Base-by-base conservation (phyloP, 2,113 vertebrate species). In the Arothron firmamentum region DNA sequence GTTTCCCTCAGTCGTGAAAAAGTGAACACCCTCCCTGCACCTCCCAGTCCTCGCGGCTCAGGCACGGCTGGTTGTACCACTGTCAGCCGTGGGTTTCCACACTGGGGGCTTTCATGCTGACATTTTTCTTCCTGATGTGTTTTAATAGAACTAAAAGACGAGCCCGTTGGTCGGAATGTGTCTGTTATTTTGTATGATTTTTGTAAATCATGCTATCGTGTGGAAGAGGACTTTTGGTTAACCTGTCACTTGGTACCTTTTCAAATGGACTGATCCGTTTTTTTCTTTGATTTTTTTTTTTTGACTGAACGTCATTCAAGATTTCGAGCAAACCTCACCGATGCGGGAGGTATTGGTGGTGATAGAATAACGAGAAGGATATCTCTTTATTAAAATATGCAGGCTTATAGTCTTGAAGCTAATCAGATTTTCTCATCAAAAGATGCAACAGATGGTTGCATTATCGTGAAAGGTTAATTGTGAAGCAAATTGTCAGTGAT, bases 361-460 rank as follows among this genome's bases (percentile, higher is more conserved):
- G 52, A 73, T 77, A 19, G 50, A 21, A 55, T n/a, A 56, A 12
- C 8, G 10, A 38, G 6, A 41, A 4, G 20, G 42, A 15, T 2
- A 2, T 15, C 8, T 59, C 8, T 77, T 66, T 50, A 17, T 12
- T n/a, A 9, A 14, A 2, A 42, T 61, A 46, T 43, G 28, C 20
- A 12, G 47, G 14, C 23, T 18, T 14, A 38, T 52, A 43, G 55
- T 13, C 34, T 12, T 38, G 8, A 1, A 38, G 10, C 11, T 38
- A 38, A 38, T 38, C 34, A 38, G 8, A 38, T 1, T 19, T 45
- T 43, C 28, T 64, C 1, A 60, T 15, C 8, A 56, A 56, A 63
- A 74, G 67, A 61, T 85, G 84, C 89, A 91, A 91, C 90, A 91
- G 88, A 89, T 91, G 87, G 85, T 89, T 88, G 74, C 5, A 47